These are phyloP conservation scores for Ceratosolen solmsi DNA, from an alignment of 1,140 invertebrate species.

Conservation along the genomic window DNA sequence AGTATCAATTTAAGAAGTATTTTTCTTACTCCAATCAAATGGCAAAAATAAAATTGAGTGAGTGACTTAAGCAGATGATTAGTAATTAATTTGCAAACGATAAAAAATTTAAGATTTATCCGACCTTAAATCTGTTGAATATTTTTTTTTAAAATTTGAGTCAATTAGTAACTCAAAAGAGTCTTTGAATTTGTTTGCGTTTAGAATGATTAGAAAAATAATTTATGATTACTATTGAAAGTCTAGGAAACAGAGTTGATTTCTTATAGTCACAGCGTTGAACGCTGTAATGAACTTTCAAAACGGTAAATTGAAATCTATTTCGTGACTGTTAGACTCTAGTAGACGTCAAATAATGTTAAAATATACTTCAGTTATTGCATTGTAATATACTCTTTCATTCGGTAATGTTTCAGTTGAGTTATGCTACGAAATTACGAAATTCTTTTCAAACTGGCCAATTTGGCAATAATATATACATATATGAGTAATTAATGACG, in stretches of 20 bases:
- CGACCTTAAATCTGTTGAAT: background rate
- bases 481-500: no score
- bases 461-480: no score
- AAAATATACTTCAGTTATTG: background rate
- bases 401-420: background rate
- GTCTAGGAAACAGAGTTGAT: background rate
- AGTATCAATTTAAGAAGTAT: background rate
- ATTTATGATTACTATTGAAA: slow-evolving; percentile 19
- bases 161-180: background rate
- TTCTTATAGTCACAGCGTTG: slow-evolving; percentile 1
- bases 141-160: background rate
- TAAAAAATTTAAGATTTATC: background rate
- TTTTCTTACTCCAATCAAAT: background rate
- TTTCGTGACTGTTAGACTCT: slow-evolving; percentile 28
- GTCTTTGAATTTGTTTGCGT: background rate
- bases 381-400: background rate
- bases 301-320: slow-evolving; percentile 35
- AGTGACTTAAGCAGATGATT: background rate
- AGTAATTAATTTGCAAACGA: background rate
- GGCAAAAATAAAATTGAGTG: background rate
- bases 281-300: slow-evolving; percentile 28
- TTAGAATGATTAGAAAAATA: background rate
- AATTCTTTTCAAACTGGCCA: background rate
- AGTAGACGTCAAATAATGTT: slow-evolving; percentile 3
- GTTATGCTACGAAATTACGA: background rate